These are phyloP conservation scores for Manis pentadactyla DNA, from an alignment of 2,797 vertebrate species.

Conservation along the genomic window DNA sequence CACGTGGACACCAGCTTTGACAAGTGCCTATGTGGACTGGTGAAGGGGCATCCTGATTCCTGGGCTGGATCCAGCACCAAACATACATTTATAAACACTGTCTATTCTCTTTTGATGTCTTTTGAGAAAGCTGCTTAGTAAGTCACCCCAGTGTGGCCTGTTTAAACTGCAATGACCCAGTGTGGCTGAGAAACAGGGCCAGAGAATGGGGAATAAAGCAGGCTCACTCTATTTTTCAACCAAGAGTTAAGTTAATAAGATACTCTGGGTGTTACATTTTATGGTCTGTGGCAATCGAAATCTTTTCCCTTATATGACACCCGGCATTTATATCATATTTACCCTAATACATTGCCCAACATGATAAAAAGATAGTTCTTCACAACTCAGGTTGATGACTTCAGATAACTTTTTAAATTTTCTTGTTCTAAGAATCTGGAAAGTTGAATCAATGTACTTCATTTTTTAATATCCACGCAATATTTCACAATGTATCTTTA, in stretches of 20 bases:
- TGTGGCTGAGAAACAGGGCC: neutral
- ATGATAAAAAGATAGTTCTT: neutral
- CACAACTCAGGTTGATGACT: constrained; percentile 24
- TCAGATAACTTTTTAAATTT: neutral
- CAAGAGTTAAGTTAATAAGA: neutral
- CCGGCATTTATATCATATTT: neutral
- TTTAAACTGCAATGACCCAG: neutral
- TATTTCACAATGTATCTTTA: constrained; percentile 45
- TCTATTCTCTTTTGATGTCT: neutral
- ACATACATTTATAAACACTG: neutral
- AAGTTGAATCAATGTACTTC: constrained; percentile 20
- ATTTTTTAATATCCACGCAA: neutral
- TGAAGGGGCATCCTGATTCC: neutral
- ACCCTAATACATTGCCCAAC: neutral
- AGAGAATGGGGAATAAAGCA: neutral
- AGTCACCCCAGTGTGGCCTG: neutral
- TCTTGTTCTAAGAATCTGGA: neutral
- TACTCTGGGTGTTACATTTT: no score
- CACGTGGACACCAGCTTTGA: neutral
- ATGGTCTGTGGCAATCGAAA: neutral
- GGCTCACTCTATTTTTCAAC: neutral
- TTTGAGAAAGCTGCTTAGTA: neutral
- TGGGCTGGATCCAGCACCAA: neutral
- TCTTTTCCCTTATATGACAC: neutral
- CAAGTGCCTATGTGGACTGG: neutral